phyloP scores from a whole-genome alignment of 2,888 invertebrate genomes.

The Eretmocerus hayati region DNA sequence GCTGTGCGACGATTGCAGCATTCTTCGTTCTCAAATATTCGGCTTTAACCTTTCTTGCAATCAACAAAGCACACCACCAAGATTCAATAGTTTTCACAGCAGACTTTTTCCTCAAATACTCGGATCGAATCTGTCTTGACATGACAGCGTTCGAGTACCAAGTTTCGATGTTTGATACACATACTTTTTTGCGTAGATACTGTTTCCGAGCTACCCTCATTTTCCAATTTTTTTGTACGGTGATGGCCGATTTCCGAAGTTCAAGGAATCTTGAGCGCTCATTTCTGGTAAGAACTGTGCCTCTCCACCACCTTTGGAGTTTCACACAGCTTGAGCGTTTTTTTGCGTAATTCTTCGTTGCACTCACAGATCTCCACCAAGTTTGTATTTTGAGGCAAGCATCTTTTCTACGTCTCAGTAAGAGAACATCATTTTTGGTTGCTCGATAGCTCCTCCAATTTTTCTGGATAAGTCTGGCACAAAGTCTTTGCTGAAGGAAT shows the following conservation, averaged over 20 bases:
- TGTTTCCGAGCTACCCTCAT: slow-evolving; percentile 40
- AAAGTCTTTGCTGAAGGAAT: slow-evolving; percentile 38
- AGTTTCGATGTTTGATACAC: slow-evolving; percentile 50
- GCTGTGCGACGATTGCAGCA: slow-evolving; percentile 31
- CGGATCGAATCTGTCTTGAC: not conserved
- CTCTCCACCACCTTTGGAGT: slow-evolving; percentile 31
- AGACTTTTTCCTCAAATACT: slow-evolving; percentile 7
- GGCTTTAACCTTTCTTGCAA: slow-evolving; percentile 34
- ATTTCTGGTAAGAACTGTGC: slow-evolving; percentile 12
- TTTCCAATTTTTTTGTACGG: slow-evolving; percentile 41
- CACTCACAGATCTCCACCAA: slow-evolving; percentile 28
- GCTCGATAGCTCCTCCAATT: slow-evolving; percentile 36
- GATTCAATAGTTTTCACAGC: slow-evolving; percentile 9
- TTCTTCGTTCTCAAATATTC: slow-evolving; percentile 29
- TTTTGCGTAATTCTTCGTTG: slow-evolving; percentile 19
- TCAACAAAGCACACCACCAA: slow-evolving; percentile 23
- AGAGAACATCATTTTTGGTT: slow-evolving; percentile 23
- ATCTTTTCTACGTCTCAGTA: slow-evolving; percentile 9
- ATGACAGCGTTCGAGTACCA: slow-evolving; percentile 42
- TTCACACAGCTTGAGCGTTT: slow-evolving; percentile 19
- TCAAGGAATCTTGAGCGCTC: slow-evolving; percentile 12
- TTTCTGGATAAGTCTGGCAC: slow-evolving; percentile 47
- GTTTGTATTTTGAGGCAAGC: slow-evolving; percentile 30
- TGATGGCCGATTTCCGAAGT: slow-evolving; percentile 23
- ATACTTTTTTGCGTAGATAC: slow-evolving; percentile 38